Conservation (phyloP, 2,797 vertebrate genomes). For the Apogon hyalosoma region DNA sequence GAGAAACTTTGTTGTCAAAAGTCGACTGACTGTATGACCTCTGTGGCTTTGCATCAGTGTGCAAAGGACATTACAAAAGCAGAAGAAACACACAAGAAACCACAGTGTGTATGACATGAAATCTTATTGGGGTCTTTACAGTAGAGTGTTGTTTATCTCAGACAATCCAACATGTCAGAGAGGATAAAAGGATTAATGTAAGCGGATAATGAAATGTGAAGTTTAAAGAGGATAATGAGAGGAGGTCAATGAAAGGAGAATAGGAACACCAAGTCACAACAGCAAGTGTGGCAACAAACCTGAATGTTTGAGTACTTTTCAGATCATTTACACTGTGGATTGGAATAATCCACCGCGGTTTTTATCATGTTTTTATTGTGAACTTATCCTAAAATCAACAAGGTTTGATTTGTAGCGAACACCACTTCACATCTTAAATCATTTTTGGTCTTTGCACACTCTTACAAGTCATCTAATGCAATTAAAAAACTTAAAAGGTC, state of each 20-base stretch:
- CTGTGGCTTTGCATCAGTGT: too few relatives aligned
- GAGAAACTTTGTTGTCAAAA: too few relatives aligned
- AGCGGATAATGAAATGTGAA: slow-evolving; percentile 73
- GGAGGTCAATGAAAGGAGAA: slow-evolving; percentile 58
- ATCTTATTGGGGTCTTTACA: slow-evolving; percentile 20
- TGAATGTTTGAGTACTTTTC: neutral
- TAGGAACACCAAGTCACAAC: slow-evolving; percentile 19
- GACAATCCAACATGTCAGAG: slow-evolving; percentile 44
- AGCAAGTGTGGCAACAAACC: slow-evolving; percentile 17
- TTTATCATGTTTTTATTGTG: neutral
- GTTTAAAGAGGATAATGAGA: slow-evolving; percentile 65
- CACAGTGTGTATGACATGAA: slow-evolving; percentile 2
- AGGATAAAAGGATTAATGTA: slow-evolving; percentile 70
- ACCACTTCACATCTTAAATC: neutral
- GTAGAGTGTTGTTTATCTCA: slow-evolving; percentile 47
- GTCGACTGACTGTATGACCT: too few relatives aligned
- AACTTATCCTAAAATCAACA: slow-evolving; percentile 2
- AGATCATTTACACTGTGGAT: neutral
- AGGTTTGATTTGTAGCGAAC: neutral
- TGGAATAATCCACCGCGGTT: slow-evolving; percentile 8
- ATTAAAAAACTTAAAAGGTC: too few relatives aligned
- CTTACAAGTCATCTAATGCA: neutral
- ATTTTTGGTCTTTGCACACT: slow-evolving; percentile 16
- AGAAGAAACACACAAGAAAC: too few relatives aligned
- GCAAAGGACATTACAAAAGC: too few relatives aligned